Base-by-base conservation (phyloP, 2,797 vertebrate genomes). In the Sebastes alutus region DNA sequence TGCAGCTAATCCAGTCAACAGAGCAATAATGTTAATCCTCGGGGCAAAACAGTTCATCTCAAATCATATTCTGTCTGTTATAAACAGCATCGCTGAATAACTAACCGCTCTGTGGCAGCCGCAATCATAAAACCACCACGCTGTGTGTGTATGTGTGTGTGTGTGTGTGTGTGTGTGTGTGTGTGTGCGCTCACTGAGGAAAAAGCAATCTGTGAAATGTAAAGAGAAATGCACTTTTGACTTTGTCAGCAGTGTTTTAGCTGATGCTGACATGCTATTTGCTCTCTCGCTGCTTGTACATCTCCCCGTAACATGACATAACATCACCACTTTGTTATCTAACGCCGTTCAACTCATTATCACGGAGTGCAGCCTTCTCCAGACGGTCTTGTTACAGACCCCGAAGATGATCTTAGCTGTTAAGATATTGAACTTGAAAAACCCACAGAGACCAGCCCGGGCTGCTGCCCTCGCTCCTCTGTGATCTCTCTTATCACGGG, bases 1-100 rank as follows among this genome's bases (percentile, higher is more conserved):
- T 80, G 75, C 54, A 12, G 84, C 84, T 90, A 88, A 92, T 86
- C 89, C 87, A 80, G 77, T 86, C 78, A 84, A 77, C 68, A 72
- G 74, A 81, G 87, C 75, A 82, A 12, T 82, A 77, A 74, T 71
- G 86, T 80, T 90, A 88, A 91, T 88, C 88, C 85, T 72, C 32
- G 7, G 85, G 66, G 84, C 85, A 83, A 52, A 90, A 92, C 81
- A 65, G 68, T 75, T 88, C 66, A 87, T 85, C 72, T 81, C 35
- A 74, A 82, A 89, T 65, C 65, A 77, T 38, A 56, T 75, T 60
- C 75, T 66, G 64, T 46, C 32, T 76, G 46, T 63, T 74, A 65
- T 27, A 73, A 90, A 83, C 82, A 55, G 61, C 52, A 59, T 22
- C 29, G 6, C 23, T 61, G 56, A 74, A 83, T 75, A 76, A 81